Evolutionary conservation across 92 coral and sea anemone species (phyloP).

Genomic region (Umimayanthus kanabou): DNA sequence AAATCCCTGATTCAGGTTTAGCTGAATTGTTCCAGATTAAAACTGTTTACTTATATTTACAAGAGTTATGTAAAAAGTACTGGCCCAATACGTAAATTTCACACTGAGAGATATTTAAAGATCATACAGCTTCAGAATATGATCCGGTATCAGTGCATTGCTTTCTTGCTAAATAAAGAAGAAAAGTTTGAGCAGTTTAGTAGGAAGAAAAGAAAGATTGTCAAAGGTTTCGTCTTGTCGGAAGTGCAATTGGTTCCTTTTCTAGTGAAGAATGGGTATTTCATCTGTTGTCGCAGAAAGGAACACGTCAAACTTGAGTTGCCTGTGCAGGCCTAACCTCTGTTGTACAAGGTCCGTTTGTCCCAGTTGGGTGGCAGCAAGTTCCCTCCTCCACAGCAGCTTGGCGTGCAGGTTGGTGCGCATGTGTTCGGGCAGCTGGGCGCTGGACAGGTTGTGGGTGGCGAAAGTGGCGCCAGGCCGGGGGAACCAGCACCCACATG

Average conservation of each 20-base stretch:
- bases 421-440: constrained; percentile 86
- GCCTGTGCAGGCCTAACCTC: constrained; percentile 8
- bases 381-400: constrained; percentile 66
- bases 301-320: neutral
- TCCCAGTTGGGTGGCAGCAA: constrained; percentile 76
- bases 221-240: neutral
- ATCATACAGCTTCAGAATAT: too few relatives aligned
- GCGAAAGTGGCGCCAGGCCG: constrained; percentile 29
- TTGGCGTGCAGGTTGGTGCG: constrained; percentile 78
- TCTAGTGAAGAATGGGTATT: neutral
- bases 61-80: neutral
- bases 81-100: neutral
- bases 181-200: neutral
- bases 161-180: neutral
- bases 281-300: neutral
- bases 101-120: neutral
- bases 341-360: constrained; percentile 47
- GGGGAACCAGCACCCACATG: constrained; percentile 22
- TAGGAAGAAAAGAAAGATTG: neutral
- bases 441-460: constrained; percentile 57
- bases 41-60: neutral
- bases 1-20: neutral
- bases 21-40: neutral
- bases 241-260: neutral
- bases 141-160: neutral